Percentiles rank a stretch among this genome's conserved stretches.
These are phyloP conservation scores for Lepus townsendii DNA, from an alignment of 2,797 vertebrate genomes.

Conservation along the genomic window DNA sequence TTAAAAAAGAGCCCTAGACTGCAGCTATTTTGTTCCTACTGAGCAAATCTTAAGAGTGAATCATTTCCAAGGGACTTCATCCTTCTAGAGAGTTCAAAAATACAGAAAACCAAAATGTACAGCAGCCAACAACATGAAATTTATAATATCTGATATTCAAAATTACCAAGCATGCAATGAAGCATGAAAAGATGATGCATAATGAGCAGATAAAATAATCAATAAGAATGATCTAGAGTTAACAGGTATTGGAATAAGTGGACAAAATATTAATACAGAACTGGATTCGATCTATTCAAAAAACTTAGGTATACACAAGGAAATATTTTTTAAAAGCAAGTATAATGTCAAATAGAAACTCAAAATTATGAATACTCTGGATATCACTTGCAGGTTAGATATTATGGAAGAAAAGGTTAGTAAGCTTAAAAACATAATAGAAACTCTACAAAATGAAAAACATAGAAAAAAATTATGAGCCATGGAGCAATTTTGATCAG, in stretches of 20 bases:
- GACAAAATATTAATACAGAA: not conserved
- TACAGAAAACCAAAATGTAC: not conserved
- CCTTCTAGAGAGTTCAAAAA: conserved; percentile 24
- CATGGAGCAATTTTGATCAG: not conserved
- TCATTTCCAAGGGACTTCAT: not conserved
- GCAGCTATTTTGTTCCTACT: not conserved
- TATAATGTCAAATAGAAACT: not conserved
- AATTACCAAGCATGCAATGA: not conserved
- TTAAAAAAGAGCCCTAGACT: not conserved
- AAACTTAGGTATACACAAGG: not conserved
- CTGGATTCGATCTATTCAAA: not conserved
- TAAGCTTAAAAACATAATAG: not conserved
- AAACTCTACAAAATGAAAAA: conserved; percentile 14
- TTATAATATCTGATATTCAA: not conserved
- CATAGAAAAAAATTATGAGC: not conserved
- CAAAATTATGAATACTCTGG: not conserved
- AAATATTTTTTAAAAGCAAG: not conserved
- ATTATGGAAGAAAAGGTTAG: not conserved
- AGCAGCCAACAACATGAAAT: not conserved
- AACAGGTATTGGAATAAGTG: not conserved
- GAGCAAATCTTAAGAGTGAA: conserved; percentile 34
- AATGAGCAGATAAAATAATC: not conserved
- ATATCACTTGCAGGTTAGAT: not conserved
- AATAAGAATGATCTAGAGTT: not conserved
- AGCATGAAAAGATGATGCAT: not conserved